Conservation (phyloP, 2,888 invertebrate genomes). For the Drosophila melanocephala region DNA sequence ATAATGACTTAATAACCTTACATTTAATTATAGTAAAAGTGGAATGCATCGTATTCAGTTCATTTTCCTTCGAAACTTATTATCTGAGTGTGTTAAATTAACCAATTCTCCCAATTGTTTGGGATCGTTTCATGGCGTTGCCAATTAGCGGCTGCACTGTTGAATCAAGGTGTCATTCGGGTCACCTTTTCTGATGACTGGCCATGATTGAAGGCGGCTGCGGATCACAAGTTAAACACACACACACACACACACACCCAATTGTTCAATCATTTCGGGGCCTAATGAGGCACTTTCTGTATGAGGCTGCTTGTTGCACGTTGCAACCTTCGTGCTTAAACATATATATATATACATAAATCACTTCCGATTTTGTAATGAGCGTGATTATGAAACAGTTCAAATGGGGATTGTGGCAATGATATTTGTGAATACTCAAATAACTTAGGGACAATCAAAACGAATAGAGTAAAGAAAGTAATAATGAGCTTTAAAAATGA, state of each 20-base stretch:
- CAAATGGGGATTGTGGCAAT: constrained; percentile 12
- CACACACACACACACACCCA: constrained; percentile 10
- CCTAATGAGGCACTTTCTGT: constrained; percentile 32
- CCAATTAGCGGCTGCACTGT: constrained; percentile 63
- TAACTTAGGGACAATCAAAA: constrained; percentile 3
- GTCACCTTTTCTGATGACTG: constrained; percentile 76
- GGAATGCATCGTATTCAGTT: constrained; percentile 32
- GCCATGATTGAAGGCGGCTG: constrained; percentile 49
- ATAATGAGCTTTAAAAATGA: neutral
- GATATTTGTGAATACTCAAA: neutral
- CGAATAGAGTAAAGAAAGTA: neutral
- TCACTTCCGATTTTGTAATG: constrained; percentile 67
- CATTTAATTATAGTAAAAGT: constrained; percentile 27
- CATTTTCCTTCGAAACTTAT: constrained; percentile 32
- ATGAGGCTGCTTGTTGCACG: constrained; percentile 5
- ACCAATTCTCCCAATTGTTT: constrained; percentile 50
- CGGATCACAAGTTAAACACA: constrained; percentile 31
- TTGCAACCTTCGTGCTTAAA: constrained; percentile 33
- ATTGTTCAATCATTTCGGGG: neutral
- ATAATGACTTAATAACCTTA: constrained; percentile 66
- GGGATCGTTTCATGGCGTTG: constrained; percentile 20
- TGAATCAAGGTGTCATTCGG: constrained; percentile 67
- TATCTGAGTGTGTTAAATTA: constrained; percentile 75
- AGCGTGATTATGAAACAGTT: constrained; percentile 25
- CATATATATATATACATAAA: neutral